A percentile compares a stretch with the other conserved stretches of the same genome.
phyloP scores from a whole-genome alignment of 2,113 vertebrate species.

The Dicentrarchus labrax region DNA sequence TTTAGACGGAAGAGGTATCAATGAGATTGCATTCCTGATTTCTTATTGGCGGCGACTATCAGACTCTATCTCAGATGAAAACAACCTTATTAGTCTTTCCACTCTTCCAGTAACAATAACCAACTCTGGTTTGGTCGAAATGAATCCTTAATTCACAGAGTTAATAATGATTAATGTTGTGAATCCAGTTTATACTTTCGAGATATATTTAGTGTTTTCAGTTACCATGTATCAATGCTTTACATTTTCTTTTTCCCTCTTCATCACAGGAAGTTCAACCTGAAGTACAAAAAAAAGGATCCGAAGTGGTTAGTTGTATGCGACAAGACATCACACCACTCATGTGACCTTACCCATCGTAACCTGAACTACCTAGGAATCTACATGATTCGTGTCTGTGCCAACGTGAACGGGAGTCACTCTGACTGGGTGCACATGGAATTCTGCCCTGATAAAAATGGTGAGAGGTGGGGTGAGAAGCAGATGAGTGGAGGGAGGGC shows the following conservation, averaged over 20 bases:
- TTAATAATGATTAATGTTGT: too few relatives aligned
- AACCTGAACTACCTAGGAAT: conserved; percentile 60
- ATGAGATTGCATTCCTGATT: too few relatives aligned
- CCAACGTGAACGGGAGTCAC: neutral
- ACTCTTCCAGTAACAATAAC: too few relatives aligned
- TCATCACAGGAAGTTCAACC: conserved; percentile 39
- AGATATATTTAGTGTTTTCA: neutral
- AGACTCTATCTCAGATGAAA: too few relatives aligned
- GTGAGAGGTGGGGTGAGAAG: conserved; percentile 61
- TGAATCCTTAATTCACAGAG: too few relatives aligned
- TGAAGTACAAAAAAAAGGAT: neutral
- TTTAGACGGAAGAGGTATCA: neutral
- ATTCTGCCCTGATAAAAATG: conserved; percentile 79
- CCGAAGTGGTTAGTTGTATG: conserved; percentile 32
- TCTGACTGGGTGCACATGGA: conserved; percentile 60
- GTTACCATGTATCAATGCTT: neutral
- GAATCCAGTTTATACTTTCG: neutral
- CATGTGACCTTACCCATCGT: conserved; percentile 66
- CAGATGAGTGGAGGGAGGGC: neutral
- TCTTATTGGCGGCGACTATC: too few relatives aligned
- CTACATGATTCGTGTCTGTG: conserved; percentile 63
- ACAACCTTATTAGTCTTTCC: too few relatives aligned
- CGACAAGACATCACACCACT: neutral
- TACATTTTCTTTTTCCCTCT: neutral
- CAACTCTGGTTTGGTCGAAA: too few relatives aligned